These are phyloP conservation scores for Haliclona indistincta DNA, from an alignment of 37 sponge, comb jelly and placozoan species.

Conservation along the genomic window DNA sequence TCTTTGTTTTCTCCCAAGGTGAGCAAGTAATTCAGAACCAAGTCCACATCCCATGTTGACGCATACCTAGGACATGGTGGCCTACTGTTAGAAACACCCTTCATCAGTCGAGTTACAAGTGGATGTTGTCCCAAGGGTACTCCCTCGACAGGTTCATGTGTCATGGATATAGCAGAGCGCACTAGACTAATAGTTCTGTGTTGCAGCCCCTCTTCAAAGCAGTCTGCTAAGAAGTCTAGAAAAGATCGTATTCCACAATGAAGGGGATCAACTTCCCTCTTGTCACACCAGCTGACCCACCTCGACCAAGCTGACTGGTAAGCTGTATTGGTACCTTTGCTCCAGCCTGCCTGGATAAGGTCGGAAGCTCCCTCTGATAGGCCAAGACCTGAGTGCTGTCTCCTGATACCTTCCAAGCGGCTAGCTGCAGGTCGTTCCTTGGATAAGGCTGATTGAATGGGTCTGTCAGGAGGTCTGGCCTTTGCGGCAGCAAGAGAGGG, in stretches of 20 bases:
- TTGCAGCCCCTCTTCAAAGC: slow-evolving; percentile 34
- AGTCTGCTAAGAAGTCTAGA: slow-evolving; percentile 27
- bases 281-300: slow-evolving; percentile 43
- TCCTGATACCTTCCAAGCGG: slow-evolving; percentile 68
- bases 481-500: slow-evolving; percentile 20
- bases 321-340: slow-evolving; percentile 25
- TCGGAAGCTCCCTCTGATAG: slow-evolving; percentile 29
- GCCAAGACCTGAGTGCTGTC: neutral
- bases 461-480: slow-evolving; percentile 10
- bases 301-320: slow-evolving; percentile 43
- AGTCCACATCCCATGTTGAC: slow-evolving; percentile 45
- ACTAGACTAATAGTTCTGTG: slow-evolving; percentile 10
- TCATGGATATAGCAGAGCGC: slow-evolving; percentile 34
- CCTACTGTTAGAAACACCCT: slow-evolving; percentile 12
- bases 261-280: slow-evolving; percentile 34
- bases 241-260: slow-evolving; percentile 19
- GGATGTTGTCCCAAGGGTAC: slow-evolving; percentile 38
- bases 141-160: slow-evolving; percentile 10
- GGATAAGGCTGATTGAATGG: slow-evolving; percentile 21
- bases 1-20: slow-evolving; percentile 1
- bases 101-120: slow-evolving; percentile 20
- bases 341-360: slow-evolving; percentile 31
- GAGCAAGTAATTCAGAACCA: neutral
- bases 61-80: slow-evolving; percentile 34
- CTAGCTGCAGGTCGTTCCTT: slow-evolving; percentile 8